Percentiles rank a stretch among this genome's conserved stretches.
phyloP scores from a whole-genome alignment of 2,113 vertebrate genomes.

The Oncorhynchus clarkii region DNA sequence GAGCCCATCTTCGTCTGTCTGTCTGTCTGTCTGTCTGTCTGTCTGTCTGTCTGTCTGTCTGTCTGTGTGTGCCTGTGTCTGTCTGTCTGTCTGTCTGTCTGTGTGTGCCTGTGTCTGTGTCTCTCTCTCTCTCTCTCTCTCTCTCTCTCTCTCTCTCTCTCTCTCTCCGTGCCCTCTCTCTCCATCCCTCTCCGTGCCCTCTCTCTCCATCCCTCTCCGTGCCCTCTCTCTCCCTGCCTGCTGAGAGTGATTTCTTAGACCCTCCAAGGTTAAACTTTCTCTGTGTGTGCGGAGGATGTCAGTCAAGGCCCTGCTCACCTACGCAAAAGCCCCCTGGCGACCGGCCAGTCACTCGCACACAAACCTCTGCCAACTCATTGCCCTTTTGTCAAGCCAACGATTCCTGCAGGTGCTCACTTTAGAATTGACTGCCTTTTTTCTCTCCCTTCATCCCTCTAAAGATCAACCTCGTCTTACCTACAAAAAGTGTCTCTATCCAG shows the following conservation, averaged over 20 bases:
- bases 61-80: neutral
- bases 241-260: constrained; percentile 59
- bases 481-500: constrained; percentile 31
- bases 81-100: neutral
- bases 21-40: neutral
- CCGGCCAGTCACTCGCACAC: constrained; percentile 63
- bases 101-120: neutral
- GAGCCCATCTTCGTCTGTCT: constrained; percentile 4
- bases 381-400: constrained; percentile 75
- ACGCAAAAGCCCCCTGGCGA: constrained; percentile 55
- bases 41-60: too few species aligned
- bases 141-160: constrained; percentile 23
- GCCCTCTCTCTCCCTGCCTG: constrained; percentile 35
- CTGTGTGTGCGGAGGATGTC: constrained; percentile 51
- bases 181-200: neutral
- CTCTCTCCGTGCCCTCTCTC: neutral
- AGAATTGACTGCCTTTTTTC: constrained; percentile 44
- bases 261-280: constrained; percentile 81
- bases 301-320: constrained; percentile 76
- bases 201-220: neutral
- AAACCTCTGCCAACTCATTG: constrained; percentile 72
- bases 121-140: constrained; percentile 10
- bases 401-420: constrained; percentile 74
- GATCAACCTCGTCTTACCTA: constrained; percentile 38
- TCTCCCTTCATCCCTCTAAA: constrained; percentile 21